Base-by-base conservation (phyloP, 1,140 invertebrate species). In the Trichonephila clavata region DNA sequence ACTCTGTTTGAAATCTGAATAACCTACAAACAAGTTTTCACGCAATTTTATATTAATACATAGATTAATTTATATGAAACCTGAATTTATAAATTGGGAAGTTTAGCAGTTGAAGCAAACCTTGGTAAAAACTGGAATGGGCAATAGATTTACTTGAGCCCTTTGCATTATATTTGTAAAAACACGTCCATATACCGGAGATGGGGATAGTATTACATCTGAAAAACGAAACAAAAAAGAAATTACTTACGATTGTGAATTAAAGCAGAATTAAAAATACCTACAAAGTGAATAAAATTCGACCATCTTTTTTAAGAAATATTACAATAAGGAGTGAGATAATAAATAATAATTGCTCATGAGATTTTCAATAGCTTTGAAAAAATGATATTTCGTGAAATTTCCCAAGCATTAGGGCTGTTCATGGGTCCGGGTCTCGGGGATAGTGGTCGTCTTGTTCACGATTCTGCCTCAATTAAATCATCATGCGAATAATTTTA, bases 181-280 rank as follows among this genome's bases (percentile, higher is more conserved):
- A 43, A 93, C 83, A 14, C 86, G 92, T 20, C 86, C 86, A 83
- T 89, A 93, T 50, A 88, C 39, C 1, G 92, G 92, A 27, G 92
- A 83, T 1, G 92, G 86, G 13, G 92, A 21, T 24, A 93, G 18
- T 20, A 93, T 89, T 10, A 83, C 92, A 20, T 93, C 92, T 93
- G 24, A n/a, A 60, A 65, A 65, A 32, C 24, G 61, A 80, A 87
- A 60, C 16, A 61, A 18, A 20, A 2, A 21, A 3, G 20, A 2
- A 65, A 10, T n/a, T 10, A n/a, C 6, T 65, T 8, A n/a, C 20
- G n/a, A n/a, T 65, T n/a, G 21, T 7, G 20, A 3, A 10, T 24
- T 1, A 24, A n/a, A 65, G 6, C 5, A 50, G 43, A 50, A 50
- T 32, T 32, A 50, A 50, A 8, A 8, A 50, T 3, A 50, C 8